Percentiles rank a stretch among this genome's conserved stretches.
Conservation (phyloP, 2,113 vertebrate genomes). For the Regulus satrapa region DNA sequence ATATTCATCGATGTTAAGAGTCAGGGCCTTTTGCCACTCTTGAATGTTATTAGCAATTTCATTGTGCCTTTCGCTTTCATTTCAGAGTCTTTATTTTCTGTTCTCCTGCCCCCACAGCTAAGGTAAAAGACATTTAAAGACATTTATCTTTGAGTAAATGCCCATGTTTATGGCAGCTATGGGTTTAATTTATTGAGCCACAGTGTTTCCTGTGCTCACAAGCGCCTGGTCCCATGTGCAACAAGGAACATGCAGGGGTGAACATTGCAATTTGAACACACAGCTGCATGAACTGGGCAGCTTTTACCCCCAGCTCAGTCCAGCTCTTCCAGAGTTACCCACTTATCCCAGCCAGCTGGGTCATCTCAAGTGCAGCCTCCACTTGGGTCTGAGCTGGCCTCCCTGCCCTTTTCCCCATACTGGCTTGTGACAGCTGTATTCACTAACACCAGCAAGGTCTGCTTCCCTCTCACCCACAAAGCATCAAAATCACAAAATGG, state of each 20-base stretch:
- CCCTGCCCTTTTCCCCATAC: neutral
- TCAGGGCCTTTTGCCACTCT: neutral
- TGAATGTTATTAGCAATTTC: neutral
- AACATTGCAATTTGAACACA: neutral
- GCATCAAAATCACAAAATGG: fast-evolving
- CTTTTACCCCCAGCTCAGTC: neutral
- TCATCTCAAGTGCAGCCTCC: neutral
- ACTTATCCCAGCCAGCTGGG: neutral
- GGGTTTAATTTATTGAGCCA: neutral
- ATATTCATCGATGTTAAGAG: neutral
- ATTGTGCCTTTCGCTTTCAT: neutral
- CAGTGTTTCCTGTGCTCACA: neutral
- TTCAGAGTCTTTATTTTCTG: neutral
- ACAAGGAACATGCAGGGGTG: neutral
- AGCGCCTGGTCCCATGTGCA: neutral
- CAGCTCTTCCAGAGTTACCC: neutral
- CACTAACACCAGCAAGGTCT: neutral
- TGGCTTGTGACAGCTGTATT: neutral
- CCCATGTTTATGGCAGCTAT: neutral
- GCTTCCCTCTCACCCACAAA: neutral
- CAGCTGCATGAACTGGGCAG: neutral
- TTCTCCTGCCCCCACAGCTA: neutral
- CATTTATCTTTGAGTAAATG: no score
- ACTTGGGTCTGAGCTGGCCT: neutral
- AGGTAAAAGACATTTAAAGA: no score